Evolutionary conservation across 2,888 invertebrate species (phyloP).

Genomic region (Microctonus aethiopoides): DNA sequence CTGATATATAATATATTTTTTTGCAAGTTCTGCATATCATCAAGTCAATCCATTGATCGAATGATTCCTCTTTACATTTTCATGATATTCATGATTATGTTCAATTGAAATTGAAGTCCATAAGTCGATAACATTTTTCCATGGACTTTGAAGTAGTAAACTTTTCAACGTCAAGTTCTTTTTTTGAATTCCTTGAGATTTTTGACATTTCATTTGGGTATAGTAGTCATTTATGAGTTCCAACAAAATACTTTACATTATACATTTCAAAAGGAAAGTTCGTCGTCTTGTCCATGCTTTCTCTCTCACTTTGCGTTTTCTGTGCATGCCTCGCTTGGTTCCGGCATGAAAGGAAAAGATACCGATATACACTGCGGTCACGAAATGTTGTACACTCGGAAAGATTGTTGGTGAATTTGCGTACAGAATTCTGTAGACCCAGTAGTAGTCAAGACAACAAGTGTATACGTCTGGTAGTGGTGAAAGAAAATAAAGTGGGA

Average conservation of each 20-base stretch:
- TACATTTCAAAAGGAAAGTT: constrained; percentile 12
- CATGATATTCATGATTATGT: no score
- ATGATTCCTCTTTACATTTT: no score
- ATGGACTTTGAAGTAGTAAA: neutral
- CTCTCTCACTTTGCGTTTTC: neutral
- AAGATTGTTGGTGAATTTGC: neutral
- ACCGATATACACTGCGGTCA: neutral
- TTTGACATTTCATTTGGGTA: constrained; percentile 19
- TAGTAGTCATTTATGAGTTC: constrained; percentile 17
- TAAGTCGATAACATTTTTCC: no score
- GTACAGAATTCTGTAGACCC: neutral
- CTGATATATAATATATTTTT: no score
- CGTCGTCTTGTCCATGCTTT: neutral
- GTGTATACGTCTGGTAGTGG: neutral
- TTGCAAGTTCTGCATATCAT: no score
- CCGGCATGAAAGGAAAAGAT: neutral
- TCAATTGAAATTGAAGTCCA: no score
- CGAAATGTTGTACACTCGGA: neutral
- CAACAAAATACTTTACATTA: neutral
- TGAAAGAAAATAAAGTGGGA: neutral
- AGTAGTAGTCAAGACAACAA: neutral
- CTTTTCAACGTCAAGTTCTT: constrained; percentile 10
- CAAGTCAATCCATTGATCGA: no score
- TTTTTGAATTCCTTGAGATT: constrained; percentile 13
- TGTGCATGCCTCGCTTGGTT: constrained; percentile 3